Base-by-base conservation (phyloP, 2,797 vertebrate species). In the Coracias cyanogaster region DNA sequence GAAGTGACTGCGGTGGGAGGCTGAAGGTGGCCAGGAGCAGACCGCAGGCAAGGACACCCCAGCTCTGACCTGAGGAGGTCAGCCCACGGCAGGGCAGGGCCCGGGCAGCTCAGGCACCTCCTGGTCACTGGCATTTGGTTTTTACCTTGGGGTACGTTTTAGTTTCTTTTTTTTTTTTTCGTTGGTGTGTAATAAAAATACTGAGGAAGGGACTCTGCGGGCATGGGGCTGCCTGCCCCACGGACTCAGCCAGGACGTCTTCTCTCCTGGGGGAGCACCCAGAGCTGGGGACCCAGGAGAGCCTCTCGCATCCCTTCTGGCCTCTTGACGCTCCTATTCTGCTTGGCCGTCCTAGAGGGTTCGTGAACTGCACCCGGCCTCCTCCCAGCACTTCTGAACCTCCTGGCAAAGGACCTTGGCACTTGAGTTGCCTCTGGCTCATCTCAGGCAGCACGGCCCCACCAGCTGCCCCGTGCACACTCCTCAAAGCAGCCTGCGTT, bases 131-230 rank as follows among this genome's bases (percentile, higher is more conserved):
- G 73, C 28, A 5, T 70, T 96, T 89, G 83, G 3, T 54, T 92
- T 90, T 85, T 60, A 70, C 83, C 37, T 84, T 76, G 69, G 80
- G 80, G 78, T 46, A 69, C 21, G 4, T 58, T 87, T 82, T 61
- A 19, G 12, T 20, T 70, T 29, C 64, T 60, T 24, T 48, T 6
- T 26, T 57, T 67, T 72, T n/a, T 10, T 31, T 67, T 78, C 18
- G 33, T 33, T 72, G 46, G 88, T 80, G 96, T 97, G 92, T 97
- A 95, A 97, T 96, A 96, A 97, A 97, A 90, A 66, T 51, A 55
- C 86, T 54, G 81, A 96, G 80, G 91, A 58, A 88, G 69, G 37
- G 80, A 76, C 72, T 65, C 85, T 76, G 87, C 49, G 22, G 91
- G 93, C 86, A 85, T 86, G 93, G 96, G 87, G 76, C 89, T 31